Conservation (phyloP, 2,113 vertebrate species). For the Calidris pygmaea region DNA sequence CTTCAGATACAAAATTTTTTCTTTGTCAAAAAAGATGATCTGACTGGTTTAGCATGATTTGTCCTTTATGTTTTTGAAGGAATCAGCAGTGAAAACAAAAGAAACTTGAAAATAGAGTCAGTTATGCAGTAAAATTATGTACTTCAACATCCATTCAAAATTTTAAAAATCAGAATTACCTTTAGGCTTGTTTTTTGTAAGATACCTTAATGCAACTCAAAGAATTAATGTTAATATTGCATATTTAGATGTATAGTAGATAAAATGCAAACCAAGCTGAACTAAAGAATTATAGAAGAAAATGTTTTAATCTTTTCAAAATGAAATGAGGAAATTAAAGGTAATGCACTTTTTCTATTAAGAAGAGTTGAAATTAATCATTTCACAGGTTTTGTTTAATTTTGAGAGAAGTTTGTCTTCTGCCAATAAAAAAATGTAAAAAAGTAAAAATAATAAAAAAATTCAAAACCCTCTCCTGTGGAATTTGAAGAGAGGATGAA, state of each 20-base stretch:
- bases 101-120: not conserved
- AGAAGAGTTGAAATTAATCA: not conserved
- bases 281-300: not conserved
- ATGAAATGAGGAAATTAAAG: not conserved
- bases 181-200: not conserved
- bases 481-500: not conserved
- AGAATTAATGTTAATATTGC: not conserved
- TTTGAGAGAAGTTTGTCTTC: not conserved
- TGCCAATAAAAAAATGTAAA: not conserved
- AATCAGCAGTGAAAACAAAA: not conserved
- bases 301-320: not conserved
- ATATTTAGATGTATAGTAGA: not conserved
- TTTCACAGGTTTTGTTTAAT: not conserved
- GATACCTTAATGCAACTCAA: not conserved
- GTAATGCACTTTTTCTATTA: not conserved
- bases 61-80: not conserved
- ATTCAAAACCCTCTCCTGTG: fast-evolving
- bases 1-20: not conserved
- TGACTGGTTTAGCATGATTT: not conserved
- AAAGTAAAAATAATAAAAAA: not conserved
- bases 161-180: not conserved
- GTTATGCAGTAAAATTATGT: not conserved
- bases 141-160: not conserved
- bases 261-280: not conserved
- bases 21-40: not conserved